Evolutionary conservation across 1,140 invertebrate species (phyloP).

Genomic region (Aphaenogaster ashmeadi): DNA sequence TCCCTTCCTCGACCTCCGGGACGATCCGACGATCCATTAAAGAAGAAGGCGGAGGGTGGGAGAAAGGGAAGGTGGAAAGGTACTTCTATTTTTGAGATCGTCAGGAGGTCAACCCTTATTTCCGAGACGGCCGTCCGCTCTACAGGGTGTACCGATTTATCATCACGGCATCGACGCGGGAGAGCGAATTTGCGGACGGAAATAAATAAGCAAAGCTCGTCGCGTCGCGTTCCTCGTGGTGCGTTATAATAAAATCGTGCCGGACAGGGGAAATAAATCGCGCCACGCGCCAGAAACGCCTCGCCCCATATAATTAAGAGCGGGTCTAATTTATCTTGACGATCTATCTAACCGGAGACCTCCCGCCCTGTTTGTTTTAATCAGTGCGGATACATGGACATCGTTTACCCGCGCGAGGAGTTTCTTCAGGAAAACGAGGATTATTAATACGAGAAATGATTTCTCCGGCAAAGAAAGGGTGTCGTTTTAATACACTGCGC

Average conservation of each 20-base stretch:
- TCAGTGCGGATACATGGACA: neutral
- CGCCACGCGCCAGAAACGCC: neutral
- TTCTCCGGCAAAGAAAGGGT: neutral
- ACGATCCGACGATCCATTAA: slow-evolving; percentile 16
- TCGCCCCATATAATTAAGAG: neutral
- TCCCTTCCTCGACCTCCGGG: neutral
- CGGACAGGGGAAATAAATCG: slow-evolving; percentile 4
- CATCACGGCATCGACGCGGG: neutral
- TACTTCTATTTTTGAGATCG: slow-evolving; percentile 36
- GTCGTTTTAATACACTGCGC: neutral
- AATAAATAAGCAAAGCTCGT: slow-evolving; percentile 25
- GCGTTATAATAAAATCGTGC: neutral
- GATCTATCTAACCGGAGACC: neutral
- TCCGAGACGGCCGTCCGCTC: neutral
- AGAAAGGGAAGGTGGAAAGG: neutral
- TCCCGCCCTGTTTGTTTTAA: neutral
- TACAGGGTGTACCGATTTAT: slow-evolving; percentile 25
- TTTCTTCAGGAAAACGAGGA: neutral
- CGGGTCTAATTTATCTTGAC: neutral
- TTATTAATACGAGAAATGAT: slow-evolving; percentile 11
- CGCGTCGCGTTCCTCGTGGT: neutral
- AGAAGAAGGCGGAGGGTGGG: neutral
- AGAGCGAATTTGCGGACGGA: slow-evolving; percentile 1
- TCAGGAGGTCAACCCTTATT: slow-evolving; percentile 24
- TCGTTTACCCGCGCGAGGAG: neutral